These are phyloP conservation scores for Chiridota heheva DNA, from an alignment of 35 echinoderm and acorn worm species.

Conservation along the genomic window DNA sequence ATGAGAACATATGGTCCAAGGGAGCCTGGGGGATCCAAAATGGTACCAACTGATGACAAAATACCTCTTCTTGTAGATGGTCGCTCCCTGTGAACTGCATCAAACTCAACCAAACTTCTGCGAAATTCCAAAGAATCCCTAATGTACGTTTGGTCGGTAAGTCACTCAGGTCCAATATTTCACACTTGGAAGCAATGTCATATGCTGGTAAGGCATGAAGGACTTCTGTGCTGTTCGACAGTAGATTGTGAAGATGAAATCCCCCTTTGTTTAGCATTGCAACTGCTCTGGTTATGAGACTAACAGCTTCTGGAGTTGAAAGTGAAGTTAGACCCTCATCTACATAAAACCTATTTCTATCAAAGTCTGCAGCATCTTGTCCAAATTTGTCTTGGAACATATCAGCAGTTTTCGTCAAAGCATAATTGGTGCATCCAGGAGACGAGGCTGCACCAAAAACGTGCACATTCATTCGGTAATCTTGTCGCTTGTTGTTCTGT, in stretches of 20 bases:
- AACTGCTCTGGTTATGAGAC: constrained; percentile 22
- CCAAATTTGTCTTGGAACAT: constrained; percentile 16
- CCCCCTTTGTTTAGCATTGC: constrained; percentile 30
- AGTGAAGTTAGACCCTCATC: constrained; percentile 44
- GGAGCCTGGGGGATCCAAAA: constrained; percentile 59
- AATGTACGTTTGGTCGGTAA: constrained; percentile 47
- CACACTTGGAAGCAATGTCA: constrained; percentile 27
- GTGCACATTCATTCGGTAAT: constrained; percentile 56
- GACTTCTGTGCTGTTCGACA: constrained; percentile 42
- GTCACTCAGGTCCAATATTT: constrained; percentile 32
- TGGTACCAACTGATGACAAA: constrained; percentile 51
- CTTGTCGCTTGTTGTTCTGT: constrained; percentile 14
- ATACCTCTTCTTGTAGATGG: constrained; percentile 60
- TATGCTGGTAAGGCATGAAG: constrained; percentile 30
- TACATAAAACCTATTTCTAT: constrained; percentile 39
- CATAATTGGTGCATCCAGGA: constrained; percentile 66
- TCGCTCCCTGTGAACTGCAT: constrained; percentile 21
- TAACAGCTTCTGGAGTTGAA: constrained; percentile 22
- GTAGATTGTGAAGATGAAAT: constrained; percentile 44
- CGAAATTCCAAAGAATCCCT: constrained; percentile 47
- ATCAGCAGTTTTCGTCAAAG: constrained; percentile 49
- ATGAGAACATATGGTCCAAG: constrained; percentile 35
- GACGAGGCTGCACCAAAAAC: constrained; percentile 76
- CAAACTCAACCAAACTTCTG: constrained; percentile 48
- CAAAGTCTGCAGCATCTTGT: constrained; percentile 21